Evolutionary conservation across 2,113 vertebrate genomes (phyloP).

Genomic region (Upupa epops): DNA sequence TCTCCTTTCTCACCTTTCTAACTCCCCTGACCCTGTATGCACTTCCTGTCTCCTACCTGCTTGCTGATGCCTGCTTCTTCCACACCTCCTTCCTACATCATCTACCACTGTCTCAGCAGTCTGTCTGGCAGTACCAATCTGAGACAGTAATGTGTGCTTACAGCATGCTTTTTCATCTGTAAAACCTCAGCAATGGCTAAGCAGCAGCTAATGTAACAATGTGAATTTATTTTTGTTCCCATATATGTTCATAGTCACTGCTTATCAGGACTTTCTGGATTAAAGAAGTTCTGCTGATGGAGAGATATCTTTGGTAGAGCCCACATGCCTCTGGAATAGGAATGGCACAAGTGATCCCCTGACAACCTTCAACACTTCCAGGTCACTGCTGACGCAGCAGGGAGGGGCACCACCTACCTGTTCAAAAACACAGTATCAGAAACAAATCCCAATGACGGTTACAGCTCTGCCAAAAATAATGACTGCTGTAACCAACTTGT

Average conservation of each 20-base stretch:
- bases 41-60: neutral
- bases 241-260: neutral
- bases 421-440: neutral
- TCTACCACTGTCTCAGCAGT: neutral
- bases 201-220: neutral
- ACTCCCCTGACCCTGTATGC: rapidly evolving
- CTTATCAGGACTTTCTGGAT: neutral
- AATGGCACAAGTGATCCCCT: neutral
- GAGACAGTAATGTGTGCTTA: rapidly evolving
- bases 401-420: neutral
- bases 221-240: neutral
- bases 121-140: neutral
- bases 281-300: neutral
- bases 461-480: neutral
- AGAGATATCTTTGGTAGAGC: neutral
- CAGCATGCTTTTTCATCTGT: neutral
- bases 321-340: neutral
- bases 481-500: neutral
- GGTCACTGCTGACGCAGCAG: neutral
- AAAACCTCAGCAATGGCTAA: neutral
- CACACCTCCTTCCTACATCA: neutral
- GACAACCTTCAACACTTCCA: neutral
- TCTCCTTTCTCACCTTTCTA: rapidly evolving
- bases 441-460: neutral
- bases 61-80: neutral